A percentile compares a stretch with the other conserved stretches of the same genome.
These are phyloP conservation scores for Branchinecta lindahli DNA, from an alignment of 1,140 invertebrate species.

Conservation along the genomic window DNA sequence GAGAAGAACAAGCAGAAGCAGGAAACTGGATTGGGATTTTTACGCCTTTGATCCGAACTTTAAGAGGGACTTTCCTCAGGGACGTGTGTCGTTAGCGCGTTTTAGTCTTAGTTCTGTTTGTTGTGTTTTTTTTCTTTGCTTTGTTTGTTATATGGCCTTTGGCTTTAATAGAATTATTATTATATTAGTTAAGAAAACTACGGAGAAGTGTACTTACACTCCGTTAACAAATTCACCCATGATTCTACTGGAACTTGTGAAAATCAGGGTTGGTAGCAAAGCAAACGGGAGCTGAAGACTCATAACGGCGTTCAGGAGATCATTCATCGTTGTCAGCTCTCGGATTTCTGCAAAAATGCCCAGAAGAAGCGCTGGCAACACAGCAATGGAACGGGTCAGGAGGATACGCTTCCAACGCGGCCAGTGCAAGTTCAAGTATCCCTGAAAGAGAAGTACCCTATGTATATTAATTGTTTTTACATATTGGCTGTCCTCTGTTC, in stretches of 20 bases:
- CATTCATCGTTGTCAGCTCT: constrained; percentile 67
- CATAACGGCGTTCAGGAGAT: constrained; percentile 80
- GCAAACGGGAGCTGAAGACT: constrained; percentile 68
- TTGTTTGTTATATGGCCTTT: no score
- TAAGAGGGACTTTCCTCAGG: no score
- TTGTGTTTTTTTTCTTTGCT: no score
- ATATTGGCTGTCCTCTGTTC: no score
- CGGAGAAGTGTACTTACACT: constrained; percentile 38
- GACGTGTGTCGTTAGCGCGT: no score
- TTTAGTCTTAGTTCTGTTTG: no score
- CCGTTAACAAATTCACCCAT: constrained; percentile 73
- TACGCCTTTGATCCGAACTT: no score
- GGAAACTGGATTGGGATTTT: no score
- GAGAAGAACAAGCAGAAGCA: no score
- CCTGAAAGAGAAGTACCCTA: constrained; percentile 35
- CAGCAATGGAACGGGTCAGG: constrained; percentile 69
- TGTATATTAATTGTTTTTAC: no score
- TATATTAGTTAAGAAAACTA: no score
- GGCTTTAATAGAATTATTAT: no score
- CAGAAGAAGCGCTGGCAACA: constrained; percentile 69
- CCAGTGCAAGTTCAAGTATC: constrained; percentile 77
- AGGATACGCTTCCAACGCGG: constrained; percentile 73
- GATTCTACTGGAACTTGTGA: constrained; percentile 57
- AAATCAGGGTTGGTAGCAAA: constrained; percentile 68
- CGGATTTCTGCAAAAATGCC: constrained; percentile 56